Conservation (phyloP, 1,140 invertebrate species). For the Ceratoteleas bidentatus region DNA sequence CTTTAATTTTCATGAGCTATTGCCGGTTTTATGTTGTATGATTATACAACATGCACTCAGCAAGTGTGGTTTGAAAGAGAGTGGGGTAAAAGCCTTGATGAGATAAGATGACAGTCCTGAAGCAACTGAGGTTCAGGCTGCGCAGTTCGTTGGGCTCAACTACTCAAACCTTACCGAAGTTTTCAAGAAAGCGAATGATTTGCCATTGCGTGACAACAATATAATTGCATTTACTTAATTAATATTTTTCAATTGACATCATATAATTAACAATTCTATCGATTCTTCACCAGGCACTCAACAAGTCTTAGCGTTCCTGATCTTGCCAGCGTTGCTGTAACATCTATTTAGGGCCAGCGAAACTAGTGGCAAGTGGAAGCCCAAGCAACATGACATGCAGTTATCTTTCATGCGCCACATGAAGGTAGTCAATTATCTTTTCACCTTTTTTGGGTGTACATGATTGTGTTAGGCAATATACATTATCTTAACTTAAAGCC, state of each 20-base stretch:
- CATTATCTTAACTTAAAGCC: too few species aligned
- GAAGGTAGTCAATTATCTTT: too few species aligned
- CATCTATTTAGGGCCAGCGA: constrained; percentile 6
- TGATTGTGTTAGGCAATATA: too few species aligned
- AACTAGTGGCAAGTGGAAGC: constrained; percentile 15
- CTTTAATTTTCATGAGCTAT: too few species aligned
- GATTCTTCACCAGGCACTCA: too few species aligned
- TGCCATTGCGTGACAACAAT: background rate
- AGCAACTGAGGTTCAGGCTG: background rate
- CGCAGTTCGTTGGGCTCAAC: background rate
- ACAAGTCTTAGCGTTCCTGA: constrained; percentile 1
- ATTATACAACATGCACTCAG: background rate
- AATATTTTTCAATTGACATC: too few species aligned
- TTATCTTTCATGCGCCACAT: constrained; percentile 18
- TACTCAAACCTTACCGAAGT: background rate
- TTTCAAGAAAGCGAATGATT: background rate
- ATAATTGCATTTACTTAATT: background rate
- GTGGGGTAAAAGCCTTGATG: background rate
- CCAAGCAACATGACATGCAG: background rate
- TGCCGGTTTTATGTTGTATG: too few species aligned
- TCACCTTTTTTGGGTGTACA: too few species aligned
- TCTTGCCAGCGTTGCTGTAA: background rate
- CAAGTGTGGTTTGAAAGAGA: background rate
- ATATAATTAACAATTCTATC: too few species aligned
- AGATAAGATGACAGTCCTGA: background rate